A percentile compares a stretch with the other conserved stretches of the same genome.
Conservation (phyloP, 2,113 vertebrate genomes). For the Fulica atra region DNA sequence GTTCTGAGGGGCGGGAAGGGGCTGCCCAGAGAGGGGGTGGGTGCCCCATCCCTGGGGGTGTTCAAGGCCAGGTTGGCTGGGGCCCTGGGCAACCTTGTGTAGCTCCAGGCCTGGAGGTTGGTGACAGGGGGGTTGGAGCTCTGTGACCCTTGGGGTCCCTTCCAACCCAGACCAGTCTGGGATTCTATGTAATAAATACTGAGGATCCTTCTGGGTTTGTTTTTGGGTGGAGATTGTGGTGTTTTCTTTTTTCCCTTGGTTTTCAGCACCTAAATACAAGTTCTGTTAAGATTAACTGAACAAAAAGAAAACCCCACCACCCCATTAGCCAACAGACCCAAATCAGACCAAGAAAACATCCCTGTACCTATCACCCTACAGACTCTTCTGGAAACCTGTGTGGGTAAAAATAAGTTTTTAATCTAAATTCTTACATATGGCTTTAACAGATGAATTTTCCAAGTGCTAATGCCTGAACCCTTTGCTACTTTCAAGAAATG, state of each 20-base stretch:
- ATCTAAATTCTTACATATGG: neutral
- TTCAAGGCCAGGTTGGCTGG: too few species aligned
- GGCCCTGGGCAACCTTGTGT: too few species aligned
- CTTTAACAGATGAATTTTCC: neutral
- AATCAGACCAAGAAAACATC: neutral
- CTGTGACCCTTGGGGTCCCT: too few species aligned
- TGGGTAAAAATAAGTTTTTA: neutral
- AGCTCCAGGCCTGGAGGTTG: too few species aligned
- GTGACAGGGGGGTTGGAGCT: too few species aligned
- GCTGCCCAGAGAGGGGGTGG: too few species aligned
- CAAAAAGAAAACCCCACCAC: too few species aligned
- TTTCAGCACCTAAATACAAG: neutral
- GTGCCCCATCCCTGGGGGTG: too few species aligned
- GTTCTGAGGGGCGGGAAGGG: too few species aligned
- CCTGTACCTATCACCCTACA: neutral
- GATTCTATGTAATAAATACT: neutral
- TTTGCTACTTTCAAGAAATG: neutral
- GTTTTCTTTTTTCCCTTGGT: neutral
- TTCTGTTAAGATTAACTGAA: neutral
- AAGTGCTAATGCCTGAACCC: neutral
- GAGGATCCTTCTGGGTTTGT: neutral
- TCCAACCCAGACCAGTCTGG: too few species aligned
- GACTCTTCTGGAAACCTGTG: neutral
- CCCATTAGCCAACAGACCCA: neutral
- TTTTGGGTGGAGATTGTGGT: neutral